phyloP scores from a whole-genome alignment of 1,140 invertebrate genomes.

The Achatina immaculata region DNA sequence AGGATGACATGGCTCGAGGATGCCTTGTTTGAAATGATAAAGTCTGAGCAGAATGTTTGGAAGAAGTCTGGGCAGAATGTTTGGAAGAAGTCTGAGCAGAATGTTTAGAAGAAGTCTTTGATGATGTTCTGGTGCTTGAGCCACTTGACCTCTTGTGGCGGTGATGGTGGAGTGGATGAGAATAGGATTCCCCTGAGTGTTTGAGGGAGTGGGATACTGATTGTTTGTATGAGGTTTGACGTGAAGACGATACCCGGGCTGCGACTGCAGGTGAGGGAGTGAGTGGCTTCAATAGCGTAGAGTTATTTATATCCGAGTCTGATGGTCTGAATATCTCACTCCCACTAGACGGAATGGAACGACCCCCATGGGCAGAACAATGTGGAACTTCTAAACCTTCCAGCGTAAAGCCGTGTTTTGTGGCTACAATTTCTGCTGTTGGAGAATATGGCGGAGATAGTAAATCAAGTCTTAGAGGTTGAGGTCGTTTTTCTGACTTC shows the following conservation, averaged over 20 bases:
- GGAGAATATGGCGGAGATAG: constrained; percentile 2
- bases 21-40: too few species aligned
- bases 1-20: neutral
- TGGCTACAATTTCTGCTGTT: constrained; percentile 23
- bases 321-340: constrained; percentile 12
- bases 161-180: constrained; percentile 3
- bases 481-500: neutral
- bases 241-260: neutral
- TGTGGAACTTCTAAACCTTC: constrained; percentile 27
- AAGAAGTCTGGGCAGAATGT: too few species aligned
- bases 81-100: neutral
- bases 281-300: neutral
- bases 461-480: neutral
- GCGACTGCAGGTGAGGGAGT: neutral
- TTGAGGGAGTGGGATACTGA: neutral
- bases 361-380: neutral
- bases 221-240: neutral
- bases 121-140: neutral
- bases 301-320: too few species aligned
- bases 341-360: constrained; percentile 1
- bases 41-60: neutral
- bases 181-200: too few species aligned
- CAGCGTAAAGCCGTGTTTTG: constrained; percentile 20
- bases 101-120: neutral
- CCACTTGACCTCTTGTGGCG: neutral